phyloP scores from a whole-genome alignment of 2,113 vertebrate genomes.

The Lepus europaeus region DNA sequence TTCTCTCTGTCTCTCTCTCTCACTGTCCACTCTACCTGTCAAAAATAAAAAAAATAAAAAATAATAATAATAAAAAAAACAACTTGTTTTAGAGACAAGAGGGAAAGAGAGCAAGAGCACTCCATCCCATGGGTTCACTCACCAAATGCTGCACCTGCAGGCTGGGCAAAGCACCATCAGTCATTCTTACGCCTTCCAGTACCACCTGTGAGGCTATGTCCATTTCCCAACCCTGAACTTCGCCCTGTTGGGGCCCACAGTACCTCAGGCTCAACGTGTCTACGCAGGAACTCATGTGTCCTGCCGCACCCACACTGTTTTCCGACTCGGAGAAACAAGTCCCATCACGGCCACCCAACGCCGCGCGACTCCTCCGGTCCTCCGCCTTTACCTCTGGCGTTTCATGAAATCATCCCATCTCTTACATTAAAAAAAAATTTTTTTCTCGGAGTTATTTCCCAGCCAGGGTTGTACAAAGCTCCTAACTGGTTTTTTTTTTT shows the following conservation, averaged over 20 bases:
- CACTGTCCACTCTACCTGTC: too few species aligned
- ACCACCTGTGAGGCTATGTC: neutral
- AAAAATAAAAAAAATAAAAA: too few species aligned
- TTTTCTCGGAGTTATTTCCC: neutral
- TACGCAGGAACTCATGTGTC: conserved; percentile 5
- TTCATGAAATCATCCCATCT: neutral
- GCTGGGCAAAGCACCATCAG: neutral
- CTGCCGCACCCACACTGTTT: neutral
- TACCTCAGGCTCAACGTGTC: neutral
- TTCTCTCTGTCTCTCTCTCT: too few species aligned
- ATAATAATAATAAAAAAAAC: too few species aligned
- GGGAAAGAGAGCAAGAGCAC: too few species aligned
- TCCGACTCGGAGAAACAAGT: neutral
- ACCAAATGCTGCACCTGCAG: too few species aligned
- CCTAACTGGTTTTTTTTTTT: neutral
- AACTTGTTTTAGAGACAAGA: too few species aligned
- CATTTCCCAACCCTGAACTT: neutral
- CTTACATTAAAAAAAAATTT: neutral
- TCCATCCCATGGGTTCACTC: too few species aligned
- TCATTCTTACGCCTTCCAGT: neutral
- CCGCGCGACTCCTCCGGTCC: neutral
- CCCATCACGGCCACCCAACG: neutral
- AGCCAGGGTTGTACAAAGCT: neutral
- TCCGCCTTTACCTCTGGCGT: neutral
- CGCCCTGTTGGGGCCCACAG: neutral